Evolutionary conservation across 2,113 vertebrate species (phyloP).

Genomic region (Elaphurus davidianus): DNA sequence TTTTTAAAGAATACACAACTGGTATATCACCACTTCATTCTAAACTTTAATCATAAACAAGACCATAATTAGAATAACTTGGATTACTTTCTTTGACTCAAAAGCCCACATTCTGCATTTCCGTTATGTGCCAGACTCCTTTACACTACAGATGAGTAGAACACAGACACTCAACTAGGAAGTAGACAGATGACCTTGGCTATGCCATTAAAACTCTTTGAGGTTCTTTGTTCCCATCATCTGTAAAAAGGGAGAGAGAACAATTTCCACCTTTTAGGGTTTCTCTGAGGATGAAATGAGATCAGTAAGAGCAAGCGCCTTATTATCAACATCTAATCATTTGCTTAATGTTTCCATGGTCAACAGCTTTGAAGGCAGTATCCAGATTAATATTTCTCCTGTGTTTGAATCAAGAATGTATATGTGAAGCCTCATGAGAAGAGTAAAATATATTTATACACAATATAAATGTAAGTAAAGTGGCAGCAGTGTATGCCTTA

Average conservation of each 20-base stretch:
- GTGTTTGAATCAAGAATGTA: neutral
- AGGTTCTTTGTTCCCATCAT: neutral
- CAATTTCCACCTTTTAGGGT: constrained; percentile 14
- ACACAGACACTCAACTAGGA: neutral
- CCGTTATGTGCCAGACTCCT: neutral
- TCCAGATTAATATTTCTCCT: neutral
- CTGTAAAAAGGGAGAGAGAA: neutral
- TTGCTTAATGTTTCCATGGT: neutral
- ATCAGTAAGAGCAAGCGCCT: neutral
- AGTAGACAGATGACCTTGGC: neutral
- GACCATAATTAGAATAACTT: constrained; percentile 11
- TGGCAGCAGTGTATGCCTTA: neutral
- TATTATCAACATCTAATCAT: neutral
- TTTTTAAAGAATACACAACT: neutral
- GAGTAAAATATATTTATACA: neutral
- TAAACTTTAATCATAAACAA: neutral
- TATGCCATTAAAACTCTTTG: neutral
- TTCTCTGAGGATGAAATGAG: constrained; percentile 21
- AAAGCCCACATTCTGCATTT: neutral
- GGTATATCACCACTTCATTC: neutral
- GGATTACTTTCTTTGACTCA: neutral
- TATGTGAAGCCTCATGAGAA: neutral
- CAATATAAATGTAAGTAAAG: neutral
- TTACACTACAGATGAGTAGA: neutral
- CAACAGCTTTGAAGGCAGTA: neutral